Percentiles rank a stretch among this genome's conserved stretches.
phyloP scores from a whole-genome alignment of 2,888 invertebrate species.

The Orthonychiurus folsomi region DNA sequence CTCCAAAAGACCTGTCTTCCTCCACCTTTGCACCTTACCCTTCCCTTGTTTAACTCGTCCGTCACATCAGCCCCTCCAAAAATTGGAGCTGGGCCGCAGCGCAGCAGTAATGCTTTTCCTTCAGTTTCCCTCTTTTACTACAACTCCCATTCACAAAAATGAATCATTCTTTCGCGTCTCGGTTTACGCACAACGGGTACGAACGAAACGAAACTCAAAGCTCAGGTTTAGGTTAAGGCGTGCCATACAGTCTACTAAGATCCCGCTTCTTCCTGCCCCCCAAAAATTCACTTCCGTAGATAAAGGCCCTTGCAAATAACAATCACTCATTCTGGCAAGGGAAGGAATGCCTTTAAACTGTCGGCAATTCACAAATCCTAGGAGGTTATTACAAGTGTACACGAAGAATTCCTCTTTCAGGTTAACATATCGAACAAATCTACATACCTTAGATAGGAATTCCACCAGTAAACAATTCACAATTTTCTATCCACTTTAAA shows the following conservation, averaged over 20 bases:
- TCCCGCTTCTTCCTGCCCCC: too few relatives aligned
- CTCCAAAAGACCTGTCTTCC: too few relatives aligned
- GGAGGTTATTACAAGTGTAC: too few relatives aligned
- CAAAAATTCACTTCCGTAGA: neutral
- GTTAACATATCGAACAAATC: too few relatives aligned
- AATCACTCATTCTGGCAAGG: neutral
- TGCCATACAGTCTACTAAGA: neutral
- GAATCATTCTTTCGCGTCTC: neutral
- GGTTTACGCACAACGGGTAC: neutral
- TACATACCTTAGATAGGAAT: too few relatives aligned
- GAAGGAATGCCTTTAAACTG: neutral
- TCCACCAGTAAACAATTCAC: too few relatives aligned
- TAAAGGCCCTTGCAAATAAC: neutral
- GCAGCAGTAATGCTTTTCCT: neutral
- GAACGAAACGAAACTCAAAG: too few relatives aligned
- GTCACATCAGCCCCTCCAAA: neutral
- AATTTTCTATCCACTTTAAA: too few relatives aligned
- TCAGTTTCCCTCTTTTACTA: too few relatives aligned
- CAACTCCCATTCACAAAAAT: constrained; percentile 10
- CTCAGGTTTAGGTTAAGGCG: neutral
- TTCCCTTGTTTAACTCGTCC: neutral
- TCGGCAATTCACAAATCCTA: too few relatives aligned
- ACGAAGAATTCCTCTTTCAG: too few relatives aligned
- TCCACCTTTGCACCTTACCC: neutral
- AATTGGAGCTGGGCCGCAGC: neutral